phyloP scores from a whole-genome alignment of 2,797 vertebrate genomes.

The Ispidina picta region DNA sequence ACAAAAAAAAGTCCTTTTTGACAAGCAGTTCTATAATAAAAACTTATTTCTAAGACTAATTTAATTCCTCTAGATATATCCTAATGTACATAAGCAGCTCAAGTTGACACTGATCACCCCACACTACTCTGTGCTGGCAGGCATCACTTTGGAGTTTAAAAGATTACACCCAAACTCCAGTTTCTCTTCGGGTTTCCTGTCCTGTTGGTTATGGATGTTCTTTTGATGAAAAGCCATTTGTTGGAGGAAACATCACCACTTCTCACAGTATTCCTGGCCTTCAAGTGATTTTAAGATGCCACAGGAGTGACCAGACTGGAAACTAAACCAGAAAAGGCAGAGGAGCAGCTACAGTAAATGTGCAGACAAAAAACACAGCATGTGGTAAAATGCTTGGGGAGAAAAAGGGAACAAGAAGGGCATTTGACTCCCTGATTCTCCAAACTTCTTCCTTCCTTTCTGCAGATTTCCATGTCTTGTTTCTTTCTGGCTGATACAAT shows the following conservation, averaged over 20 bases:
- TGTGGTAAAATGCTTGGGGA: neutral
- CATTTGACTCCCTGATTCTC: neutral
- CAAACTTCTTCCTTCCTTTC: neutral
- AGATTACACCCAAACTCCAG: neutral
- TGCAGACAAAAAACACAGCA: neutral
- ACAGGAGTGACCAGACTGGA: neutral
- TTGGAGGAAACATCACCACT: neutral
- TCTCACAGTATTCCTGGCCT: neutral
- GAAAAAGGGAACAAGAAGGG: neutral
- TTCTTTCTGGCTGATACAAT: neutral
- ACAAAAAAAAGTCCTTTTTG: neutral
- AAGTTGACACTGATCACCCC: neutral
- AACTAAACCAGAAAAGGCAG: neutral
- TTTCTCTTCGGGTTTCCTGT: neutral
- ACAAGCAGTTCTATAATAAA: neutral
- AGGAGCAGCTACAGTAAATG: neutral
- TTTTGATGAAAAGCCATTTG: neutral
- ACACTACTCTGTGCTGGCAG: neutral
- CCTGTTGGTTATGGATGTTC: neutral
- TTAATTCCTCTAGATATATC: neutral
- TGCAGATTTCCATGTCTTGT: neutral
- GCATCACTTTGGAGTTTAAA: neutral
- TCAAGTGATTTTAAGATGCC: neutral
- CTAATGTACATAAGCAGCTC: neutral
- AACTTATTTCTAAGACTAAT: neutral